Conservation (phyloP, 1,140 invertebrate genomes). For the Drosophila sp. region DNA sequence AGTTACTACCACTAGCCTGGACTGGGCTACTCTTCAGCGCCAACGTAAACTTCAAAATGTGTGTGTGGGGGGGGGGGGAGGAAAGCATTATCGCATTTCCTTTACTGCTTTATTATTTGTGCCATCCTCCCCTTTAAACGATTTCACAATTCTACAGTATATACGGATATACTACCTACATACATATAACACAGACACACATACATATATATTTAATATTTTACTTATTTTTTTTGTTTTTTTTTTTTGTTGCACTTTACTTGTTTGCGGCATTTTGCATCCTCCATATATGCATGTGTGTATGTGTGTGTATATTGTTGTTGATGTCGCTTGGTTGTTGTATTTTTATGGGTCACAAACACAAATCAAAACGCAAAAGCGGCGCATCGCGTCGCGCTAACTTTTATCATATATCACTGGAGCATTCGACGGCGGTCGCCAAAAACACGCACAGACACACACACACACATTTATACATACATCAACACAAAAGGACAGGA, state of each 20-base stretch:
- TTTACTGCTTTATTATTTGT: constrained; percentile 57
- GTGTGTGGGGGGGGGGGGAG: background rate
- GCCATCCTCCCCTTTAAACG: constrained; percentile 9
- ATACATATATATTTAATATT: constrained; percentile 29
- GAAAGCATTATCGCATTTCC: constrained; percentile 54
- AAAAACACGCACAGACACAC: constrained; percentile 24
- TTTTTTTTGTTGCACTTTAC: constrained; percentile 37
- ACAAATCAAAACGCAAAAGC: constrained; percentile 78
- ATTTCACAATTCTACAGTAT: constrained; percentile 39
- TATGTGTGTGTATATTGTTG: background rate
- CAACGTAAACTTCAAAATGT: constrained; percentile 35
- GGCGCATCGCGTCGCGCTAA: constrained; percentile 37
- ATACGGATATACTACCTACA: background rate
- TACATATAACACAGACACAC: background rate
- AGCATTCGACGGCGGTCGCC: constrained; percentile 55
- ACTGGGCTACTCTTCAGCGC: constrained; percentile 9
- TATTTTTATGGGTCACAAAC: constrained; percentile 68
- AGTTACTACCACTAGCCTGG: constrained; percentile 1
- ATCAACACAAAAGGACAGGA: constrained; percentile 5
- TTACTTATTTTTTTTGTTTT: background rate
- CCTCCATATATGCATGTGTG: background rate
- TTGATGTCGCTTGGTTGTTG: constrained; percentile 16
- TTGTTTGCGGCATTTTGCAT: constrained; percentile 67
- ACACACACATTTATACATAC: background rate
- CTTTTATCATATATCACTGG: constrained; percentile 78